Evolutionary conservation across 2,797 vertebrate genomes (phyloP), one percentile per base, ranked within the genome.

Genomic region (Takifugu ocellatus): DNA sequence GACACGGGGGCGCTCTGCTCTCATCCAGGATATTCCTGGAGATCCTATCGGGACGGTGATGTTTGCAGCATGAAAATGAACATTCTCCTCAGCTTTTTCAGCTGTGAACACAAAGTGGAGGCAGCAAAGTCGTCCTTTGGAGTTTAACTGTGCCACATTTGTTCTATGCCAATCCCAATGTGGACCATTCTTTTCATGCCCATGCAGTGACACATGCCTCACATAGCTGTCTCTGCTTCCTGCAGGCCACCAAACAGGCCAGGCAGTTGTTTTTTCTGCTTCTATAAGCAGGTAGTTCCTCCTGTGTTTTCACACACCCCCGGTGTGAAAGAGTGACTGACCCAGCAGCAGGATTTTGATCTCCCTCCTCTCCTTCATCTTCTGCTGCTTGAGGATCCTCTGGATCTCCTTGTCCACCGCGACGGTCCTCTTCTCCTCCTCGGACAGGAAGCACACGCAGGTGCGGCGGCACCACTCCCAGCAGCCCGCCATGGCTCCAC

Each of bases 261-360:
- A 9, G 21, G 48, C 72, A 39, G 55, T 39, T 54, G 48, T 69
- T 26, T 3, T n/a, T 21, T n/a, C 16, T 43, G 6, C 12, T 16
- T 46, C 21, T 33, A 10, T 2, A 2, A 33, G 31, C 31, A 33
- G 31, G 31, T 21, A 33, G 31, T 33, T 33, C 8, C 31, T 33
- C 31, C 31, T 33, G 7, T 33, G 27, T 33, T 9, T 33, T 33
- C 10, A 2, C 2, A 33, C 10, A 9, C 10, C 31, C 8, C 31
- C 31, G 1, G 31, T 33, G 31, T 33, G 27, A 29, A 29, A 29
- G 5, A 3, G 27, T 29, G 31, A 33, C 89, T 87, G 63, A 92
- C 92, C 92, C 39, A 93, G 70, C n/a, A 93, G 82, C 10, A 93
- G 90, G 51, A 92, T 75, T 76, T 93, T 93, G 9, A 92, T 86